Percentiles rank a stretch among this genome's conserved stretches.
phyloP scores from a whole-genome alignment of 1,140 invertebrate species.

The Carcinoscorpius rotundicauda region DNA sequence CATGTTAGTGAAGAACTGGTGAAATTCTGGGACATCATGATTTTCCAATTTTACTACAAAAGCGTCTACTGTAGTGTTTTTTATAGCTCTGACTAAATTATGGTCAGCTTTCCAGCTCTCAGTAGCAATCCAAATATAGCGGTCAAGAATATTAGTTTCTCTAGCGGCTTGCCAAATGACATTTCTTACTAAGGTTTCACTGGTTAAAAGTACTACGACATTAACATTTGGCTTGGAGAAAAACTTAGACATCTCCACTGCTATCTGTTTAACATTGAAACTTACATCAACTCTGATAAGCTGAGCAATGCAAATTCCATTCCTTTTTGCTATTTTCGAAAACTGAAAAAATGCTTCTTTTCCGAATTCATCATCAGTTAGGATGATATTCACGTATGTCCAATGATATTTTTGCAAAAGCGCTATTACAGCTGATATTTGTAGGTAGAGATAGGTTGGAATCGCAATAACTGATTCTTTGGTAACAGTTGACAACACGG shows the following conservation, averaged over 20 bases:
- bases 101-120: slow-evolving; percentile 16
- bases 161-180: slow-evolving; percentile 13
- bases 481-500: background rate
- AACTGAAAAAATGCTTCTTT: slow-evolving; percentile 9
- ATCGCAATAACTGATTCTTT: no score
- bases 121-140: slow-evolving; percentile 14
- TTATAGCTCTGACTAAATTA: slow-evolving; percentile 28
- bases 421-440: slow-evolving; percentile 11
- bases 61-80: slow-evolving; percentile 25
- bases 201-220: slow-evolving; percentile 14
- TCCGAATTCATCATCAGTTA: slow-evolving; percentile 15
- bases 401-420: slow-evolving; percentile 15
- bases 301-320: slow-evolving; percentile 12
- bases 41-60: slow-evolving; percentile 31
- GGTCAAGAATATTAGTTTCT: slow-evolving; percentile 2
- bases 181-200: slow-evolving; percentile 7
- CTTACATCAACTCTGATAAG: slow-evolving; percentile 12
- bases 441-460: slow-evolving; percentile 9
- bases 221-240: slow-evolving; percentile 5
- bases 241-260: slow-evolving; percentile 6
- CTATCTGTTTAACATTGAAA: background rate
- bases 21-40: slow-evolving; percentile 34
- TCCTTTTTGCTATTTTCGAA: slow-evolving; percentile 11
- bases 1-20: slow-evolving; percentile 31
- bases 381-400: slow-evolving; percentile 17